These are phyloP conservation scores for Melipona beecheii DNA, from an alignment of 2,888 invertebrate genomes.

Conservation along the genomic window DNA sequence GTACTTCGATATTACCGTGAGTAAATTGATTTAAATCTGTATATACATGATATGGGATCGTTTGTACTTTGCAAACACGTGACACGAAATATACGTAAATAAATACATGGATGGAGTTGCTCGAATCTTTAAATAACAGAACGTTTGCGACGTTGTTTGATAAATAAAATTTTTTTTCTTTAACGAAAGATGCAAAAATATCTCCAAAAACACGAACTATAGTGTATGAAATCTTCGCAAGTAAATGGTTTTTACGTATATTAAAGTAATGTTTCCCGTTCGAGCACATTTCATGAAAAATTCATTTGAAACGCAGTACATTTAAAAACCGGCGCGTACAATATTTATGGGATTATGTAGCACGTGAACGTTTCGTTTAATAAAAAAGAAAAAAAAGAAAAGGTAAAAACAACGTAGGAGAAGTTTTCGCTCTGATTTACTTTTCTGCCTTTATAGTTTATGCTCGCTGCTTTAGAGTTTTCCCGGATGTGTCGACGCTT, in stretches of 20 bases:
- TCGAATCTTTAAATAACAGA: too few relatives aligned
- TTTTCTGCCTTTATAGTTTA: neutral
- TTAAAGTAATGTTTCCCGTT: neutral
- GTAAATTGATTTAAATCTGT: conserved; percentile 12
- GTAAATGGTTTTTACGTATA: too few relatives aligned
- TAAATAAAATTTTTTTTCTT: neutral
- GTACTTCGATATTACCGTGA: neutral
- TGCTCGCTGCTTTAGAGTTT: conserved; percentile 4
- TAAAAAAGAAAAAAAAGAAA: too few relatives aligned
- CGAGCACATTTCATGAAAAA: neutral
- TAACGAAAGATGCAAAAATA: neutral
- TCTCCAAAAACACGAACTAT: too few relatives aligned
- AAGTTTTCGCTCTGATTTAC: conserved; percentile 8
- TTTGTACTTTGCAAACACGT: neutral
- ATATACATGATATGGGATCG: neutral
- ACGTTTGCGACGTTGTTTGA: neutral
- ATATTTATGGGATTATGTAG: neutral
- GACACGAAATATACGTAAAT: too few relatives aligned
- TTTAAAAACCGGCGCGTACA: neutral
- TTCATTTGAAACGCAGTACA: neutral
- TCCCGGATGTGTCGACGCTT: conserved; percentile 25
- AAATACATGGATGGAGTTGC: neutral
- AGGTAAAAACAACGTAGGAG: neutral
- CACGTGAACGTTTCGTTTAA: neutral
- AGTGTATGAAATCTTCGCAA: neutral